Evolutionary conservation across 2,113 vertebrate species (phyloP).

Genomic region (Nesoenas mayeri): DNA sequence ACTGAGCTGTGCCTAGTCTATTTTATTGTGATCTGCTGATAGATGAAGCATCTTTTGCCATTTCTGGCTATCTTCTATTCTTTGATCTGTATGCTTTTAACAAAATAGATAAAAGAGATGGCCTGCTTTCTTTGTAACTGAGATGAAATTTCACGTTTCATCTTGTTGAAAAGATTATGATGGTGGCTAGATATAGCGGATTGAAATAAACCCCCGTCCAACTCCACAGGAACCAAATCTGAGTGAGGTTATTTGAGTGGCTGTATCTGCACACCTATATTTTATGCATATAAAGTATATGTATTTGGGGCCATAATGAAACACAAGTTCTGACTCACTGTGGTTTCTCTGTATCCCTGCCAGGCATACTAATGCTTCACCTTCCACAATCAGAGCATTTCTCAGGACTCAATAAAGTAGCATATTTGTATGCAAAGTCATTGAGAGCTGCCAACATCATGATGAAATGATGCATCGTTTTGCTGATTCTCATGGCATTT

Average conservation of each 20-base stretch:
- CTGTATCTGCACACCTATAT: background rate
- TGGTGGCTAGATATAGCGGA: background rate
- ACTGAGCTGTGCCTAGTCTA: background rate
- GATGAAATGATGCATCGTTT: constrained; percentile 73
- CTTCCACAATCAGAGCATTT: constrained; percentile 49
- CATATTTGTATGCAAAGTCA: constrained; percentile 70
- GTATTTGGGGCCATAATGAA: background rate
- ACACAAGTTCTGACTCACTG: background rate
- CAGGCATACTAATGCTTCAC: constrained; percentile 69
- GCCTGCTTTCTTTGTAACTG: background rate
- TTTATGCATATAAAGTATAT: background rate
- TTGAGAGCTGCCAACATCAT: constrained; percentile 69
- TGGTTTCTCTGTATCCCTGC: constrained; percentile 41
- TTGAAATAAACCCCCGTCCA: background rate
- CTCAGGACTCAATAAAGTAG: constrained; percentile 65
- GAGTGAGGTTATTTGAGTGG: background rate
- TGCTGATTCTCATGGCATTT: constrained; percentile 69
- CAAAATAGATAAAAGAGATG: background rate
- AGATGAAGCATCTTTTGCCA: background rate
- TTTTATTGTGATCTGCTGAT: background rate
- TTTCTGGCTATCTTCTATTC: background rate
- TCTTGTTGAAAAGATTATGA: background rate
- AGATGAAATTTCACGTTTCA: background rate
- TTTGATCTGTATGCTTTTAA: background rate
- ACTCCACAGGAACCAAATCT: background rate